These are phyloP conservation scores for Chymomyza costata DNA, from an alignment of 1,140 invertebrate genomes.

Conservation along the genomic window DNA sequence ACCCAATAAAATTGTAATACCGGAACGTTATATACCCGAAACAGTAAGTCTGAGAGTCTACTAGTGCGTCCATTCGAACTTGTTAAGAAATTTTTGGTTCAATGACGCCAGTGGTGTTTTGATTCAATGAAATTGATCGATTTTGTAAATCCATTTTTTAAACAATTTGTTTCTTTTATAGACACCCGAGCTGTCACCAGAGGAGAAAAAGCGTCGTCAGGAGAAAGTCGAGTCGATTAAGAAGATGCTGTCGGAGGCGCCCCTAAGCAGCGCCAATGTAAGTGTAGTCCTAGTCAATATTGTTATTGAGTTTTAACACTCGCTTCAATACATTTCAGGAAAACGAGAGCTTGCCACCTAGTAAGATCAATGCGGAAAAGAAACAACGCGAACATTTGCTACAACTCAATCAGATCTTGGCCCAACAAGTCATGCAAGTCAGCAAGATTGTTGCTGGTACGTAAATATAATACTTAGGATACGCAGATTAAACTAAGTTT, in stretches of 20 bases:
- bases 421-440: constrained; percentile 95
- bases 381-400: constrained; percentile 90
- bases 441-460: constrained; percentile 95
- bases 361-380: constrained; percentile 87
- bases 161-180: constrained; percentile 48
- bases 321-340: constrained; percentile 40
- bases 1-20: constrained; percentile 93
- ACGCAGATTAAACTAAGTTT: not conserved
- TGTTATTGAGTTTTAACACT: not conserved
- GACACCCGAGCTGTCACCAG: constrained; percentile 85
- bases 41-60: constrained; percentile 77
- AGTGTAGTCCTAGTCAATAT: constrained; percentile 11
- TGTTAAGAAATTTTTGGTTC: too few relatives aligned
- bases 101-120: too few relatives aligned
- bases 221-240: constrained; percentile 94
- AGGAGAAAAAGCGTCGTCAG: constrained; percentile 86
- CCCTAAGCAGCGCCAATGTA: constrained; percentile 76
- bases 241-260: constrained; percentile 88
- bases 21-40: constrained; percentile 93
- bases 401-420: constrained; percentile 92
- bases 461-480: constrained; percentile 42
- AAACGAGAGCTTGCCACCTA: constrained; percentile 72
- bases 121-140: too few relatives aligned
- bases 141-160: not conserved
- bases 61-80: not conserved